phyloP scores from a whole-genome alignment of 2,797 vertebrate genomes.

The Brachyalestes nurse region DNA sequence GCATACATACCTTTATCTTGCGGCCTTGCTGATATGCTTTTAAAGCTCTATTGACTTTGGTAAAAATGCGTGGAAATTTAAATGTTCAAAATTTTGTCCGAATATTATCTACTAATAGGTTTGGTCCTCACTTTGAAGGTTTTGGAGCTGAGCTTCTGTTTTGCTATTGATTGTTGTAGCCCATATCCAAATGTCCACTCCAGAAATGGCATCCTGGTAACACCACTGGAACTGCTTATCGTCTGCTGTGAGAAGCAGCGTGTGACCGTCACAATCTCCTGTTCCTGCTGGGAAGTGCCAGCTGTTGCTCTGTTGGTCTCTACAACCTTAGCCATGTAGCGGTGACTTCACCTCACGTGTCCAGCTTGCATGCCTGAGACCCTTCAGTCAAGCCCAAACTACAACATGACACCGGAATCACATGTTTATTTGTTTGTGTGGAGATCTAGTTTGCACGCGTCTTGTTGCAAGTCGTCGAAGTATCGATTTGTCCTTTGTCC shows the following conservation, averaged over 20 bases:
- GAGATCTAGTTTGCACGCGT: neutral
- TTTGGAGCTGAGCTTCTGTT: neutral
- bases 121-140: neutral
- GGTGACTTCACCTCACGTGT: neutral
- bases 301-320: neutral
- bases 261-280: neutral
- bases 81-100: neutral
- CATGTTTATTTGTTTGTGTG: neutral
- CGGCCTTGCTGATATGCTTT: no score
- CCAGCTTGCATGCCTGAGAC: neutral
- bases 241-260: neutral
- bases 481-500: constrained; percentile 28
- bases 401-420: neutral
- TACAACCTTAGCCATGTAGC: neutral
- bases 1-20: no score
- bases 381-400: neutral
- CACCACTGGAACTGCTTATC: neutral
- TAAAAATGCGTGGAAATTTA: no score
- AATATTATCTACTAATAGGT: neutral
- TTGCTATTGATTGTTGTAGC: no score
- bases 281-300: neutral
- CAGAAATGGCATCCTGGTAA: neutral
- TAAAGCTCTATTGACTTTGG: no score
- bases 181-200: no score
- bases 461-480: neutral